These are phyloP conservation scores for Ictalurus punctatus DNA, from an alignment of 2,113 vertebrate genomes.

Conservation along the genomic window DNA sequence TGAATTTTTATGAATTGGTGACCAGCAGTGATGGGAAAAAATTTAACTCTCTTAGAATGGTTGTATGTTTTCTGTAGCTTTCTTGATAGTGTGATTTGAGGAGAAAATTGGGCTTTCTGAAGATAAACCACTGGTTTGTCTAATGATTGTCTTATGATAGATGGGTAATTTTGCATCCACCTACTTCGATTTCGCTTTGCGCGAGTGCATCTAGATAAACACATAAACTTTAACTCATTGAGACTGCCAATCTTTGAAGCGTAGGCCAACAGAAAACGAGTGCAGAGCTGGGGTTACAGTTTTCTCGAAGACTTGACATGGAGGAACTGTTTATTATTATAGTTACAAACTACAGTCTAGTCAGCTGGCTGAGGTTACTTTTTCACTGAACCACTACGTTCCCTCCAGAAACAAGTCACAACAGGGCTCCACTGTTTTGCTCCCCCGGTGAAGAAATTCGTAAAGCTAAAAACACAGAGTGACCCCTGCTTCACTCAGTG, in stretches of 20 bases:
- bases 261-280: neutral
- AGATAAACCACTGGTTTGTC: slow-evolving; percentile 28
- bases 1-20: neutral
- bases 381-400: neutral
- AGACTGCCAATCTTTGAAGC: neutral
- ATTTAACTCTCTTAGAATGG: neutral
- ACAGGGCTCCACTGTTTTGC: neutral
- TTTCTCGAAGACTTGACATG: neutral
- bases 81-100: slow-evolving; percentile 27
- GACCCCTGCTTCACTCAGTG: neutral
- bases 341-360: neutral
- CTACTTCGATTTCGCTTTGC: neutral
- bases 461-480: neutral
- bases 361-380: neutral
- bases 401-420: neutral
- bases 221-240: neutral
- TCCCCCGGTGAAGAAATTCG: neutral
- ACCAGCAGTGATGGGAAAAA: neutral
- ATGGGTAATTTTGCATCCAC: neutral
- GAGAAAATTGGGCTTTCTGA: slow-evolving; percentile 40
- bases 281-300: neutral
- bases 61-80: slow-evolving; percentile 29
- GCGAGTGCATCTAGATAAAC: neutral
- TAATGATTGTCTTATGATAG: neutral
- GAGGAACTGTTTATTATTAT: neutral